phyloP scores from a whole-genome alignment of 1,140 invertebrate species.

The Homarus americanus region DNA sequence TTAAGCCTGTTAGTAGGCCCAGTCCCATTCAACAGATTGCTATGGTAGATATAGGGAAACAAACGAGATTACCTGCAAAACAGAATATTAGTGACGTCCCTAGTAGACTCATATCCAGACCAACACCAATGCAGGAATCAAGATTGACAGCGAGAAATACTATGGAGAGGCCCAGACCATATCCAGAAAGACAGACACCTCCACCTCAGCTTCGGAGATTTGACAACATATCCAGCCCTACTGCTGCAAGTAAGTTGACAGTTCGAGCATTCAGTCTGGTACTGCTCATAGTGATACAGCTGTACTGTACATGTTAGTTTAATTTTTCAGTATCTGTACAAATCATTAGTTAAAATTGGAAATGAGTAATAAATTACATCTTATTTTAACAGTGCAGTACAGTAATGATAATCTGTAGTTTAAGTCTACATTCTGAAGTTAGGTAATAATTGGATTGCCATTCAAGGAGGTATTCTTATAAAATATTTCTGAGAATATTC shows the following conservation, averaged over 20 bases:
- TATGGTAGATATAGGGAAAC: neutral
- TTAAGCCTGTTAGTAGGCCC: slow-evolving; percentile 42
- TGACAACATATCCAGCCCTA: slow-evolving; percentile 20
- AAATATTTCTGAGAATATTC: too few relatives aligned
- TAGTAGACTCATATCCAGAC: neutral
- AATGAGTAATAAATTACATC: too few relatives aligned
- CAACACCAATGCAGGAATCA: neutral
- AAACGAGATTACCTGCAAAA: neutral
- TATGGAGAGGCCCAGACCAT: neutral
- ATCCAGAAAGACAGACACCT: slow-evolving; percentile 21
- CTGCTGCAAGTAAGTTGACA: slow-evolving; percentile 29
- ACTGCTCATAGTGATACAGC: neutral
- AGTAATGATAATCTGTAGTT: too few relatives aligned
- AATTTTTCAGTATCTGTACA: too few relatives aligned
- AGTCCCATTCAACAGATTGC: slow-evolving; percentile 1
- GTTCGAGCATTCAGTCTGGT: neutral
- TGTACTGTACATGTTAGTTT: neutral
- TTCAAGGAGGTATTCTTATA: too few relatives aligned
- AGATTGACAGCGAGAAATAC: neutral
- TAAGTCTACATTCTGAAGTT: too few relatives aligned
- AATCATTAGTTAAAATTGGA: too few relatives aligned
- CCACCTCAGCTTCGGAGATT: slow-evolving; percentile 24
- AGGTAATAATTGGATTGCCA: too few relatives aligned
- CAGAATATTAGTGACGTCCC: neutral
- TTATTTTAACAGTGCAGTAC: too few relatives aligned